Evolutionary conservation across 2,113 vertebrate genomes (phyloP).

Genomic region (Mormyrus iriodes): DNA sequence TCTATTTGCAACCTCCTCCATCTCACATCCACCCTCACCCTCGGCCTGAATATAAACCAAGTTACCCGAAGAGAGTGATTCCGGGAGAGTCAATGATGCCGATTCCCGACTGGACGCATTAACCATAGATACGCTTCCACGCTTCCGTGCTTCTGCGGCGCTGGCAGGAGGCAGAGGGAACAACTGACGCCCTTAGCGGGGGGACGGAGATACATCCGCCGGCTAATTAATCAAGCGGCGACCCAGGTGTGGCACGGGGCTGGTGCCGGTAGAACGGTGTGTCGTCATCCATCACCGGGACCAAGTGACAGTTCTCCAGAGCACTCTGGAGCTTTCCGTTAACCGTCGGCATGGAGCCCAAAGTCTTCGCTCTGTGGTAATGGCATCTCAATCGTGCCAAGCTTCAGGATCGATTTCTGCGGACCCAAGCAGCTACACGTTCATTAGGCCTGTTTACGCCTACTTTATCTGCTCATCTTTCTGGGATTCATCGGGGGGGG

Average conservation of each 20-base stretch:
- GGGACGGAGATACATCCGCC: conserved; percentile 26
- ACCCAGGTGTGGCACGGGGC: conserved; percentile 47
- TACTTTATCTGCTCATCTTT: not conserved
- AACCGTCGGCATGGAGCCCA: conserved; percentile 32
- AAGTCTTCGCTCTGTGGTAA: not conserved
- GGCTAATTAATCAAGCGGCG: conserved; percentile 56
- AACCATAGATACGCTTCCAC: not conserved
- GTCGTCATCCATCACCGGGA: conserved; percentile 42
- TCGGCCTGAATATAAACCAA: not conserved
- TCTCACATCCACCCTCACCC: not conserved
- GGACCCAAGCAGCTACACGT: not conserved
- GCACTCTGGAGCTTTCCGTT: conserved; percentile 48
- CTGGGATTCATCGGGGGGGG: not conserved
- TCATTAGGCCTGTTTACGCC: not conserved
- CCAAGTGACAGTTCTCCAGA: conserved; percentile 37
- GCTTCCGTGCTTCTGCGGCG: not conserved
- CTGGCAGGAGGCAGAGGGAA: conserved; percentile 31
- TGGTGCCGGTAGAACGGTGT: conserved; percentile 35
- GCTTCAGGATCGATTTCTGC: not conserved
- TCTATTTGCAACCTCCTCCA: not conserved
- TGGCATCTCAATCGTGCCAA: not conserved
- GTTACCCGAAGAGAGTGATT: not conserved
- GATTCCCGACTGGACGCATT: not conserved
- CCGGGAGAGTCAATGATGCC: not conserved
- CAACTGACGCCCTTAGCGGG: conserved; percentile 32